Base-by-base conservation (phyloP, 2,797 vertebrate genomes). In the Myotis planiceps region DNA sequence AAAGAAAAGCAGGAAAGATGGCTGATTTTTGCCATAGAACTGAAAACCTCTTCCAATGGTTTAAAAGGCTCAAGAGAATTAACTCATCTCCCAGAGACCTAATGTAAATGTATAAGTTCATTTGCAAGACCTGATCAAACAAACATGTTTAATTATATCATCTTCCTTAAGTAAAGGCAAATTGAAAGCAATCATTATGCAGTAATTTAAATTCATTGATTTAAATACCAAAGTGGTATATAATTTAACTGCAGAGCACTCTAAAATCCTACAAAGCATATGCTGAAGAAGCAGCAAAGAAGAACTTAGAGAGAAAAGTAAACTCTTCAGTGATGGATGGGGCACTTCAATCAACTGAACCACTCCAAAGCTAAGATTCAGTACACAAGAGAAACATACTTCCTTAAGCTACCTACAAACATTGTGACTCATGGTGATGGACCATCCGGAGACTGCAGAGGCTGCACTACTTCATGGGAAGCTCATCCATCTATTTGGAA, bases 191-290 rank as follows among this genome's bases (percentile, higher is more conserved):
- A 97, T 96, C 88, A 96, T 95, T 95, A 80, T 94, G 45, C 71
- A 74, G 94, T 94, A 65, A 58, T 96, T 96, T 92, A 94, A 94
- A 97, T 92, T 96, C 96, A 94, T 95, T 93, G 96, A 97, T 97
- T 97, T 96, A 97, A 97, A 97, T 97, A 94, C 60, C 90, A 92
- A 96, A 96, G 89, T 87, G 94, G 91, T 76, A 87, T 79, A 55
- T 92, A 84, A 97, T 96, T 96, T 96, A 81, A 94, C 45, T 79
- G 58, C 45, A 2, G 68, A 84, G 6, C 49, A 71, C 65, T 93
- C 66, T 84, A 47, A 87, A 80, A 76, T 78, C 66, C 72, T 39
- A 47, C 74, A 78, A 90, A 92, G 42, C 71, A 55, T 34, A n/a
- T 83, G n/a, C 34, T 74, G 21, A 97, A 96, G 69, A 42, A 68